Evolutionary conservation across 2,113 vertebrate species (phyloP).

Genomic region (Edolisoma coerulescens): DNA sequence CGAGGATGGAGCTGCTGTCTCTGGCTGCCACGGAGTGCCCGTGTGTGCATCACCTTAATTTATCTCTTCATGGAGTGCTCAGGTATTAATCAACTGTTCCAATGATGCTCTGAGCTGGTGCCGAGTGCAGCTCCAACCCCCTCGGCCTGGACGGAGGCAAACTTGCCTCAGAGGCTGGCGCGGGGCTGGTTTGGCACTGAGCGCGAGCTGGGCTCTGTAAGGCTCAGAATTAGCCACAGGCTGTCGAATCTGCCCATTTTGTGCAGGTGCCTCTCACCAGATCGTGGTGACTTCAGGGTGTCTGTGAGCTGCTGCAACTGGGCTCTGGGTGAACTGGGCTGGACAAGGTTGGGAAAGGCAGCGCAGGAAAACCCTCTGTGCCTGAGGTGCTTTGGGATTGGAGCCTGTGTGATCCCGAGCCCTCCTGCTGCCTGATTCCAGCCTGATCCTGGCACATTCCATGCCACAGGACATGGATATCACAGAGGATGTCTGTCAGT

Average conservation of each 20-base stretch:
- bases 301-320: background rate
- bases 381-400: background rate
- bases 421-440: background rate
- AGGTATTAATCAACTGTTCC: conserved; percentile 14
- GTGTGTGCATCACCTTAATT: background rate
- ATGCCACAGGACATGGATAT: fast-evolving
- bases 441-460: background rate
- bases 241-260: background rate
- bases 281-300: fast-evolving
- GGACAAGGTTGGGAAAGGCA: background rate
- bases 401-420: background rate
- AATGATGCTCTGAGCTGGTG: background rate
- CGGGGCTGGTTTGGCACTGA: background rate
- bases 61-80: background rate
- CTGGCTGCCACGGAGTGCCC: background rate
- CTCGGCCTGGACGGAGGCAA: background rate
- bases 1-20: background rate
- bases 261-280: background rate
- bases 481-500: fast-evolving
- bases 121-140: background rate
- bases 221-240: background rate
- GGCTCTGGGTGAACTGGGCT: background rate
- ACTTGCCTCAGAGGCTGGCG: background rate
- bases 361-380: fast-evolving
- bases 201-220: background rate